A percentile compares a stretch with the other conserved stretches of the same genome.
phyloP scores from a whole-genome alignment of 1,140 invertebrate genomes.

The Bombus balteatus region DNA sequence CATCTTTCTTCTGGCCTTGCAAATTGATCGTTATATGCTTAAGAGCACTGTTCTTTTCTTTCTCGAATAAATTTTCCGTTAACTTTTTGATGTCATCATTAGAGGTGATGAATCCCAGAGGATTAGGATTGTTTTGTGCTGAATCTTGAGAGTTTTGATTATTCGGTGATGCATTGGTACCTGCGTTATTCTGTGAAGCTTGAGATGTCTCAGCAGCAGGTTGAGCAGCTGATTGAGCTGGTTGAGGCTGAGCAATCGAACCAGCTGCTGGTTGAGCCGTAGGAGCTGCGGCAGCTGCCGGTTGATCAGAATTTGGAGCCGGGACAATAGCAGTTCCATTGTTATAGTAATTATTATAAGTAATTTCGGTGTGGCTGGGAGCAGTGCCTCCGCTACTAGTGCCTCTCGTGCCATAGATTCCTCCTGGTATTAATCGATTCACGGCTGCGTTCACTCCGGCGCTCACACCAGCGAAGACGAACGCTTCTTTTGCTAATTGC shows the following conservation, averaged over 20 bases:
- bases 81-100: constrained; percentile 79
- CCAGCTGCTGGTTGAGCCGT: constrained; percentile 7
- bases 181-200: constrained; percentile 32
- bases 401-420: constrained; percentile 75
- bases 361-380: constrained; percentile 75
- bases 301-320: constrained; percentile 4
- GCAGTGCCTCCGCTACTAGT: constrained; percentile 20
- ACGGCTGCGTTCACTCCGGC: constrained; percentile 80
- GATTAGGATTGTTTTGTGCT: constrained; percentile 66
- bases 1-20: constrained; percentile 80
- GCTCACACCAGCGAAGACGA: constrained; percentile 79
- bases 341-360: constrained; percentile 81
- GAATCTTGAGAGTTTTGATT: constrained; percentile 54
- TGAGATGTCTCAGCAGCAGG: constrained; percentile 21
- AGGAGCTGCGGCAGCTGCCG: constrained; percentile 39
- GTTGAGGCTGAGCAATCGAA: constrained; percentile 27
- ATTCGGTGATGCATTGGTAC: constrained; percentile 24
- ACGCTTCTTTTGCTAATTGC: constrained; percentile 80
- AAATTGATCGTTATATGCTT: constrained; percentile 79
- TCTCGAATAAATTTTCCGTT: constrained; percentile 77
- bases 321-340: constrained; percentile 62
- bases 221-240: constrained; percentile 38
- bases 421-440: constrained; percentile 78
- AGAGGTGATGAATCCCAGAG: constrained; percentile 72
- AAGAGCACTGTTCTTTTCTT: constrained; percentile 81